Conservation (phyloP, 2,888 invertebrate genomes). For the Lacanobia wlatinum region DNA sequence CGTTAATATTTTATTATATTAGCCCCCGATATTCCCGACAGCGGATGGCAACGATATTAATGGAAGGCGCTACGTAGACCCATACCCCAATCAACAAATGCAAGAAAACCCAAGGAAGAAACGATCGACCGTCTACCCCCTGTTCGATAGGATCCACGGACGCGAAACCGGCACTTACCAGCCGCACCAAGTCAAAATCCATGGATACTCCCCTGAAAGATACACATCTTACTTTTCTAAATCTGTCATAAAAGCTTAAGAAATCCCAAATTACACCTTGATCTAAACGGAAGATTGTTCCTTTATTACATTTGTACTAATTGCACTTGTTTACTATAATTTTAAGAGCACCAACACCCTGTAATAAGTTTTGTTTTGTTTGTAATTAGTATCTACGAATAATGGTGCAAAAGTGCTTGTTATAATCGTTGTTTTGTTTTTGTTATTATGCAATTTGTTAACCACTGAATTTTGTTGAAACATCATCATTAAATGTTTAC, state of each 20-base stretch:
- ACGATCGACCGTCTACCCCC: slow-evolving; percentile 80
- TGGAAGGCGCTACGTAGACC: slow-evolving; percentile 86
- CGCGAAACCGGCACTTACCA: slow-evolving; percentile 72
- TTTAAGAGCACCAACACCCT: slow-evolving; percentile 24
- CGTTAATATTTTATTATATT: slow-evolving; percentile 81
- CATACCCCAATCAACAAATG: slow-evolving; percentile 86
- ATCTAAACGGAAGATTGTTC: slow-evolving; percentile 28
- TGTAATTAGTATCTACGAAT: slow-evolving; percentile 15
- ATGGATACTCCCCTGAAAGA: slow-evolving; percentile 83
- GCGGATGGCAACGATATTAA: slow-evolving; percentile 88
- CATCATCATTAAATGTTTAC: slow-evolving; percentile 54
- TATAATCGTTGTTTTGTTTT: slow-evolving; percentile 55
- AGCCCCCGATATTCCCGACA: slow-evolving; percentile 87
- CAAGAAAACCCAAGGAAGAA: slow-evolving; percentile 87
- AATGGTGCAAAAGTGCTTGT: slow-evolving; percentile 36
- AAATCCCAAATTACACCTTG: slow-evolving; percentile 68
- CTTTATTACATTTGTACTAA: slow-evolving; percentile 49
- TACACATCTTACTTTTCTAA: slow-evolving; percentile 86
- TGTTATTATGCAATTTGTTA: slow-evolving; percentile 59
- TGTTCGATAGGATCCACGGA: slow-evolving; percentile 75
- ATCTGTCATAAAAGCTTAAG: slow-evolving; percentile 70
- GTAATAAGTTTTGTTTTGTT: slow-evolving; percentile 32
- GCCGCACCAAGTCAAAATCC: slow-evolving; percentile 78
- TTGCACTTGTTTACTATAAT: slow-evolving; percentile 37
- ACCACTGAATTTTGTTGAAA: slow-evolving; percentile 50